Base-by-base conservation (phyloP, 2,797 vertebrate genomes). In the Tapirus indicus region DNA sequence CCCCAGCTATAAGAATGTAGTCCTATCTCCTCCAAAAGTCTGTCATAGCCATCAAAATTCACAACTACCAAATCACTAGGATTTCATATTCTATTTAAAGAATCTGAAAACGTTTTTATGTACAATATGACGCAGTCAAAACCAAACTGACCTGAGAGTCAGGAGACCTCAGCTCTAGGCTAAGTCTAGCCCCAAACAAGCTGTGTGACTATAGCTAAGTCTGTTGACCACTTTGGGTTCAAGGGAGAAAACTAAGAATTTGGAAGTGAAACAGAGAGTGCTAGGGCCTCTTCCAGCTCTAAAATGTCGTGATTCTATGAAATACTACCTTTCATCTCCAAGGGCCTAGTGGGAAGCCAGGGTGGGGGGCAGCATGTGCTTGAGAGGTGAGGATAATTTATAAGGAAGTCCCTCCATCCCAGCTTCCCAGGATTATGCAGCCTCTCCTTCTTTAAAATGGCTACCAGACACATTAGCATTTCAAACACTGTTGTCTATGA, bases 381-480 rank as follows among this genome's bases (percentile, higher is more conserved):
- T 80, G 56, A 91, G 54, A 79, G 52, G 41, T 89, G 60, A 96
- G 32, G 47, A 60, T 29, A 83, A 83, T 89, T 78, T 60, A 69
- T 56, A 83, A 82, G 68, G 21, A 86, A 92, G 27, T 68, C 29
- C 58, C 58, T 79, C 56, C 52, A 88, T 90, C 32, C 44, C n/a
- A n/a, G 58, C 74, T 93, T 91, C 49, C 49, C 54, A 71, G 56
- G 29, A 72, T n/a, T 92, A 54, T 3, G 20, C 5, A 60, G 79
- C 66, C 77, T 47, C 66, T 93, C 47, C 60, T 32, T 23, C 44
- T 79, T 75, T 69, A 92, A 93, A 95, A 96, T 52, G 58, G 54
- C 41, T 85, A 82, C 25, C 35, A 62, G 35, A 74, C 3, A 79
- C 38, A 97, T 85, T 66, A 91, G 79, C 91, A 96, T 93, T 98